A percentile compares a stretch with the other conserved stretches of the same genome.
phyloP scores from a whole-genome alignment of 2,797 vertebrate species.

The Enteromius unitaeniatus region DNA sequence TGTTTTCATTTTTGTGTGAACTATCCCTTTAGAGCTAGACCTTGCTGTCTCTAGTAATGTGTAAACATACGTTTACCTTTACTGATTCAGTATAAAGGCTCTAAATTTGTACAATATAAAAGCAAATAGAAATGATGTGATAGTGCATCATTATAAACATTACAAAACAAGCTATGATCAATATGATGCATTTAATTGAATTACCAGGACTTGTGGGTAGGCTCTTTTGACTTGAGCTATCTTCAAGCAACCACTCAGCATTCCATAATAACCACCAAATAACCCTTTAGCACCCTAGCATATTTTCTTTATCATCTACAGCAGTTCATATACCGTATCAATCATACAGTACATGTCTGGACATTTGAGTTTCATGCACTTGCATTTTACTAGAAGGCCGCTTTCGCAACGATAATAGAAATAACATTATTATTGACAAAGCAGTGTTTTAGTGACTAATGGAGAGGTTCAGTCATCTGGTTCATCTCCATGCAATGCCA shows the following conservation, averaged over 20 bases:
- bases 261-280: not conserved
- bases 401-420: not conserved
- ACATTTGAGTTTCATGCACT: not conserved
- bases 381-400: not conserved
- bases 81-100: not conserved
- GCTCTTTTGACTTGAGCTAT: not conserved
- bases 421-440: not conserved
- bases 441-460: not conserved
- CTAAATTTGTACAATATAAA: not conserved
- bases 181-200: not conserved
- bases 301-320: not conserved
- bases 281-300: not conserved
- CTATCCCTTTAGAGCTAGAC: not conserved
- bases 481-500: not conserved
- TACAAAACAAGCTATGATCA: too few relatives aligned
- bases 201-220: not conserved
- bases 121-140: not conserved
- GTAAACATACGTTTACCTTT: not conserved
- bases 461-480: constrained; percentile 17
- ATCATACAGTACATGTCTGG: too few relatives aligned
- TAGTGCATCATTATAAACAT: too few relatives aligned
- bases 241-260: not conserved
- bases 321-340: not conserved
- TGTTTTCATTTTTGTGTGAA: not conserved
- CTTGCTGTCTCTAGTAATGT: not conserved